Base-by-base conservation (phyloP, 2,113 vertebrate genomes). In the Coryphaenoides rupestris region DNA sequence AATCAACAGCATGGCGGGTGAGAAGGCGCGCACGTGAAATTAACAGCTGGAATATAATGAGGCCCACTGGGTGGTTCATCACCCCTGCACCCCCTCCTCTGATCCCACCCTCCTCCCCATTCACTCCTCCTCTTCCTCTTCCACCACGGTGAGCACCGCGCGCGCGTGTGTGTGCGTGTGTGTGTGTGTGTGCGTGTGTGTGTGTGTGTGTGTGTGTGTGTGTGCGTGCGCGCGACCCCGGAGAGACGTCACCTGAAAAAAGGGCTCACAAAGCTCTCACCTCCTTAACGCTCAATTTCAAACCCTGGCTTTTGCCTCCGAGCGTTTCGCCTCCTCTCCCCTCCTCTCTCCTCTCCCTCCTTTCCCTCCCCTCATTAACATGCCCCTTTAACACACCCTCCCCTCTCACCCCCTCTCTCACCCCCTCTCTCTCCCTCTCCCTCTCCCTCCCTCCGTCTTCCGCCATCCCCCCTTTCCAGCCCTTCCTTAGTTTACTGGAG, bases 1-100 rank as follows among this genome's bases (percentile, higher is more conserved):
- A 91, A 90, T 91, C 89, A 89, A 90, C 89, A 89, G 89, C 73
- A 82, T 80, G 28, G 72, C 15, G 85, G 86, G 90, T 90, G 90
- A 89, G 88, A 92, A 91, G 84, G 88, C 82, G 88, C 90, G 86
- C 68, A 66, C 87, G 85, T 74, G 80, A 92, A 91, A 91, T 91
- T 91, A 91, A 89, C 89, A 89, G 88, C 88, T 89, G 88, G 87
- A 90, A 91, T 91, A 90, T 92, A 92, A 92, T 92, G 89, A 92
- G 89, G 82, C 89, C 89, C 88, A 85, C 83, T 87, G 90, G 88
- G 89, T 89, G 82, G 80, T 78, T 88, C 79, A 65, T 89, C 89
- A 89, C 89, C 87, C 83, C 78, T 83, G 76, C 83, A 68, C 82
- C 82, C 77, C 83, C 84, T 74, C 69, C 79, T 59, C 82, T 78